Conservation (phyloP, 2,888 invertebrate species). For the Pheosia gnoma region DNA sequence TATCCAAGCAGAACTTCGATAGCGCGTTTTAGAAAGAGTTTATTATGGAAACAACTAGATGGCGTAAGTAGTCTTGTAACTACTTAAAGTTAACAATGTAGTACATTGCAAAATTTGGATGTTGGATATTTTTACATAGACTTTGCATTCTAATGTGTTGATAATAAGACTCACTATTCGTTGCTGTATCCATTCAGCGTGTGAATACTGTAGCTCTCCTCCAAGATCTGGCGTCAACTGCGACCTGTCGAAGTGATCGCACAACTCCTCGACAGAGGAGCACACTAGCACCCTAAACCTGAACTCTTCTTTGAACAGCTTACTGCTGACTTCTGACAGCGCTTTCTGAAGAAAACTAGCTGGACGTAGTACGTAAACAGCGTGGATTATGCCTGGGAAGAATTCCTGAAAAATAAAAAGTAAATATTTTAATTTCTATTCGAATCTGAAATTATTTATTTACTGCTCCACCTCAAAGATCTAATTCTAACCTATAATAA, state of each 20-base stretch:
- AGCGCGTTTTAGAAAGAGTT: constrained; percentile 37
- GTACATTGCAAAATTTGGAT: no score
- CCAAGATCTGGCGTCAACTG: constrained; percentile 96
- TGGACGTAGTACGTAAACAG: constrained; percentile 96
- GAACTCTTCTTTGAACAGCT: constrained; percentile 95
- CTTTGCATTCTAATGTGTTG: neutral
- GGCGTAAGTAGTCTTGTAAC: constrained; percentile 16
- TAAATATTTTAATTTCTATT: no score
- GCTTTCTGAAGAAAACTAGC: constrained; percentile 98
- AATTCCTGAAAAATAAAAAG: constrained; percentile 87
- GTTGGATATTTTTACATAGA: no score
- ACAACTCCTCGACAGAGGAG: constrained; percentile 92
- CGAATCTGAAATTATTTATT: no score
- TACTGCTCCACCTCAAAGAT: no score
- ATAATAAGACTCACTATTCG: constrained; percentile 89
- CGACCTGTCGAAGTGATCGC: constrained; percentile 91
- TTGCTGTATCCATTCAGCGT: constrained; percentile 98
- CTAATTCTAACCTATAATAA: no score
- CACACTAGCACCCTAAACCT: constrained; percentile 95
- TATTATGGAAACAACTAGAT: constrained; percentile 24
- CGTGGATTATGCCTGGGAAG: constrained; percentile 96
- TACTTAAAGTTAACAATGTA: no score
- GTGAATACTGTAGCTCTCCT: constrained; percentile 94
- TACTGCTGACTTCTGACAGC: constrained; percentile 96
- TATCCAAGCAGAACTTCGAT: constrained; percentile 25